A percentile compares a stretch with the other conserved stretches of the same genome.
phyloP scores from a whole-genome alignment of 2,797 vertebrate genomes.

The Aphelocoma californica region DNA sequence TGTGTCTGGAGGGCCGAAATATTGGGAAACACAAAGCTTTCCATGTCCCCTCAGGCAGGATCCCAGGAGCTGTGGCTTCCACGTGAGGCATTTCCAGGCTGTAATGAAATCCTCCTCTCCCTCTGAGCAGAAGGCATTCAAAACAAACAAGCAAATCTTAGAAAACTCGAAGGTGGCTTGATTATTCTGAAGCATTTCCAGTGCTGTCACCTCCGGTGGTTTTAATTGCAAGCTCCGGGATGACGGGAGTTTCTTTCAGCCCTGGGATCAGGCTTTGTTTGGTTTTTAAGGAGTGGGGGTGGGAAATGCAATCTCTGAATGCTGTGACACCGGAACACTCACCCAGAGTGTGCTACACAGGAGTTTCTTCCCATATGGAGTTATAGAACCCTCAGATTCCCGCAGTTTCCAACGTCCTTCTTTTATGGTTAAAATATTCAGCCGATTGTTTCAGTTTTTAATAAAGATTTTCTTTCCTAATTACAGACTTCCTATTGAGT shows the following conservation, averaged over 20 bases:
- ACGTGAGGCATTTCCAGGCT: neutral
- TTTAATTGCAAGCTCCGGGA: neutral
- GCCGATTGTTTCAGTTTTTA: neutral
- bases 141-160: neutral
- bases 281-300: neutral
- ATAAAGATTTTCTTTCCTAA: neutral
- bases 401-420: neutral
- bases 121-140: neutral
- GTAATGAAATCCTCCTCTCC: neutral
- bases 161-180: neutral
- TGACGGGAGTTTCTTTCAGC: neutral
- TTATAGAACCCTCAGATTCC: neutral
- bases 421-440: neutral
- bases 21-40: neutral
- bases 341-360: neutral
- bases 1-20: neutral
- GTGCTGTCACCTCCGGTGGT: neutral
- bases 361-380: neutral
- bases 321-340: neutral
- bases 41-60: neutral
- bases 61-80: neutral
- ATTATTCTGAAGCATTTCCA: neutral
- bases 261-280: neutral
- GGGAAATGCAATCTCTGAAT: neutral
- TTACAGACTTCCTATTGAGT: neutral